phyloP scores from a whole-genome alignment of 2,113 vertebrate species.

The Melanerpes aurifrons region DNA sequence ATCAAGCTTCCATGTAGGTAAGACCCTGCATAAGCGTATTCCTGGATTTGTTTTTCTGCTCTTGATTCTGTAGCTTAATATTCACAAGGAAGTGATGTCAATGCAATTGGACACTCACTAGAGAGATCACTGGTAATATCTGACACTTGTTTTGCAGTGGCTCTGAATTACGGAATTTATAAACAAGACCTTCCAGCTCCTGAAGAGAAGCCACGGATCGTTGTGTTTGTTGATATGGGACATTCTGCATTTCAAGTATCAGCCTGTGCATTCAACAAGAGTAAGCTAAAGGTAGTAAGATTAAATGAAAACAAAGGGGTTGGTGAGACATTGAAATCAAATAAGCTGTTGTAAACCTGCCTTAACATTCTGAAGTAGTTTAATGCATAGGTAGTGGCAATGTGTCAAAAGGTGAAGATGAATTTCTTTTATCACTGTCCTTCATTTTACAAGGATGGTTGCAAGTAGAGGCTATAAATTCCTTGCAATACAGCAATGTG shows the following conservation, averaged over 20 bases:
- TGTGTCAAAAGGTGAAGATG: not conserved
- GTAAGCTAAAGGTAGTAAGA: slow-evolving; percentile 79
- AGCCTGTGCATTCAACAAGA: slow-evolving; percentile 84
- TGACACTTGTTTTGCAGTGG: slow-evolving; percentile 71
- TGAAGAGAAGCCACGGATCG: slow-evolving; percentile 81
- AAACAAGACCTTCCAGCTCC: slow-evolving; percentile 81
- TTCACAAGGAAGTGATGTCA: not conserved
- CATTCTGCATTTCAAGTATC: slow-evolving; percentile 85
- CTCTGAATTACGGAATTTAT: slow-evolving; percentile 84
- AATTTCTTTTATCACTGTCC: not conserved
- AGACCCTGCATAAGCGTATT: not conserved
- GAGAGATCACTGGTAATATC: not conserved
- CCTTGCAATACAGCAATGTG: not conserved
- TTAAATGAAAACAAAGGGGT: not conserved
- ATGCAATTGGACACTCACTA: not conserved
- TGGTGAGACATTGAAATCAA: not conserved
- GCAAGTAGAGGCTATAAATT: not conserved
- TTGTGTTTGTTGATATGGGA: slow-evolving; percentile 85
- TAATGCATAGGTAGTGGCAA: not conserved
- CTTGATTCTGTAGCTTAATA: not conserved
- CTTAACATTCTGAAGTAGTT: not conserved
- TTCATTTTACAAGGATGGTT: not conserved
- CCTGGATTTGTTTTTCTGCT: not conserved
- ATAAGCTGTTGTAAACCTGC: not conserved
- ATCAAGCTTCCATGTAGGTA: not conserved